phyloP scores from a whole-genome alignment of 2,797 vertebrate species.

The Tapirus indicus region DNA sequence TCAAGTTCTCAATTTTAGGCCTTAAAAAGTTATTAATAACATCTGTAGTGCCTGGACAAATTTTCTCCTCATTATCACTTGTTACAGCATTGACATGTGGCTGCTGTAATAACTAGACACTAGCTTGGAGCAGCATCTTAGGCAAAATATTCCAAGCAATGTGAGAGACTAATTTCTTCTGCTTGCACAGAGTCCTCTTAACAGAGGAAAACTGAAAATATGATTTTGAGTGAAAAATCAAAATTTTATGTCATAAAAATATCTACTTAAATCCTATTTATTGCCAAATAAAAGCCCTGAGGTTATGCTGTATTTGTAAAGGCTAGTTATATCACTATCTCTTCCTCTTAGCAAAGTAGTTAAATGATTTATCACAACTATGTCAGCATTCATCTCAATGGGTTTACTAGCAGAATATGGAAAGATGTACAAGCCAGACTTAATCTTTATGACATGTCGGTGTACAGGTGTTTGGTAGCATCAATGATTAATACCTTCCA shows the following conservation, averaged over 20 bases:
- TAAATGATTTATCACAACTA: constrained; percentile 85
- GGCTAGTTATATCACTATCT: constrained; percentile 80
- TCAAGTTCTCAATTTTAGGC: constrained; percentile 60
- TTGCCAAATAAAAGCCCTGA: background rate
- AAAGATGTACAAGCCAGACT: constrained; percentile 67
- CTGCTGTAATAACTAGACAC: constrained; percentile 34
- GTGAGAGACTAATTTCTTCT: constrained; percentile 32
- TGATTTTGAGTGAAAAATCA: constrained; percentile 68
- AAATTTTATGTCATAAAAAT: constrained; percentile 54
- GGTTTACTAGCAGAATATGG: constrained; percentile 64
- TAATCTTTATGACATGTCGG: constrained; percentile 59
- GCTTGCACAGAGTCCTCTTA: background rate
- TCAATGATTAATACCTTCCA: constrained; percentile 55
- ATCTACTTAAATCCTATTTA: constrained; percentile 71
- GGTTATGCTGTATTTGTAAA: constrained; percentile 78
- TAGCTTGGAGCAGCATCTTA: constrained; percentile 59
- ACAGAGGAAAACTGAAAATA: constrained; percentile 41
- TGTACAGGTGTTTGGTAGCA: constrained; percentile 33
- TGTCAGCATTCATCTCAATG: constrained; percentile 76
- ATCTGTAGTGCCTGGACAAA: background rate
- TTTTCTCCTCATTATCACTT: constrained; percentile 63
- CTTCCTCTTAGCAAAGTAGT: constrained; percentile 75
- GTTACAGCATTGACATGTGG: constrained; percentile 17
- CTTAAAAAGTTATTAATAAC: constrained; percentile 68
- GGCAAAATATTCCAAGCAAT: constrained; percentile 60